phyloP scores from a whole-genome alignment of 2,888 invertebrate genomes.

The Sinodicranocentrus sp. region DNA sequence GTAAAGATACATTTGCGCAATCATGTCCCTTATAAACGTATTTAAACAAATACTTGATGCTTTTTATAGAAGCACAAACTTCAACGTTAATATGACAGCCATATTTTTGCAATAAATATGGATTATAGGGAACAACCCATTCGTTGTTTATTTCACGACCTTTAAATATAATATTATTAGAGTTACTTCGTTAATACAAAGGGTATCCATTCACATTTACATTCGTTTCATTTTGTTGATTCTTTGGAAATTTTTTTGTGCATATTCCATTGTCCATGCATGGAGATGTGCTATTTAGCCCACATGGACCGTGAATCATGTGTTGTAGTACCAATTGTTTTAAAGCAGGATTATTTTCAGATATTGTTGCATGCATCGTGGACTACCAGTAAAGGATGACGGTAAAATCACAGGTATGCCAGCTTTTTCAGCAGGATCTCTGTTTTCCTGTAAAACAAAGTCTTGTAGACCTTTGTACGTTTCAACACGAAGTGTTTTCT shows the following conservation, averaged over 20 bases:
- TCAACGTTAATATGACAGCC: conserved; percentile 79
- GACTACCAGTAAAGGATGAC: background rate
- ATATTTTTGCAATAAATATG: conserved; percentile 77
- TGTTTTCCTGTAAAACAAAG: conserved; percentile 38
- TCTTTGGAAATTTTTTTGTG: conserved; percentile 76
- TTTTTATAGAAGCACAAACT: conserved; percentile 67
- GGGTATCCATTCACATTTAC: conserved; percentile 77
- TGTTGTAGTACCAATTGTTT: conserved; percentile 62
- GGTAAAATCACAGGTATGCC: background rate
- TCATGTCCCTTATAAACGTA: conserved; percentile 76
- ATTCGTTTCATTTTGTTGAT: conserved; percentile 75
- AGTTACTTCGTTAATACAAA: conserved; percentile 71
- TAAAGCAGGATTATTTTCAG: conserved; percentile 44
- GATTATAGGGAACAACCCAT: conserved; percentile 78
- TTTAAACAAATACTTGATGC: conserved; percentile 75
- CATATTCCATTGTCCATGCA: conserved; percentile 77
- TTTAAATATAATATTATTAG: background rate
- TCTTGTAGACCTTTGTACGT: conserved; percentile 75
- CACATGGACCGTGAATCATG: conserved; percentile 77
- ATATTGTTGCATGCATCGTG: conserved; percentile 4
- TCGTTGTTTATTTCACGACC: conserved; percentile 77
- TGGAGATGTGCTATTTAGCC: conserved; percentile 55
- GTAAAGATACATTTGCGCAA: conserved; percentile 38
- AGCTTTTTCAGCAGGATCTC: background rate
- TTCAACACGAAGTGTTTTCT: conserved; percentile 76